A percentile compares a stretch with the other conserved stretches of the same genome.
Evolutionary conservation across 2,888 invertebrate genomes (phyloP).

Genomic region (Plusia festucae): DNA sequence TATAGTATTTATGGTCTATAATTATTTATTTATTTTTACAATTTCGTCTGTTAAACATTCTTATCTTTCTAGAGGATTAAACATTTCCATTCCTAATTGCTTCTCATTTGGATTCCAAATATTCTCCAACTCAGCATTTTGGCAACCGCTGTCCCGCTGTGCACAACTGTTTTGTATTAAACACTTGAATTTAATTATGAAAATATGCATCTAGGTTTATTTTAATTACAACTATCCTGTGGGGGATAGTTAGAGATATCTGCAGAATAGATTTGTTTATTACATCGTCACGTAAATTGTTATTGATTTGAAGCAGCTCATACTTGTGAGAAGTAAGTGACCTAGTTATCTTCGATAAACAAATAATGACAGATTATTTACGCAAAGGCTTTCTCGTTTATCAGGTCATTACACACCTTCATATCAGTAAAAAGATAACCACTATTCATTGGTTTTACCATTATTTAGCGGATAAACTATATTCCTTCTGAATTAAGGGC

Average conservation of each 20-base stretch:
- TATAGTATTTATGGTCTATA: too few species aligned
- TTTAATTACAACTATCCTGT: neutral
- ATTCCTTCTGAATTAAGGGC: too few species aligned
- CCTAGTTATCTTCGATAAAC: too few species aligned
- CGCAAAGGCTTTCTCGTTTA: too few species aligned
- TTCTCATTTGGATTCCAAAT: neutral
- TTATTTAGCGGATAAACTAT: too few species aligned
- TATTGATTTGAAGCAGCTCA: neutral
- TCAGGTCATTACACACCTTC: too few species aligned
- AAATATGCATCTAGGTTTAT: neutral
- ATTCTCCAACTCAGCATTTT: slow-evolving; percentile 2
- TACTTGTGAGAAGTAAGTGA: too few species aligned
- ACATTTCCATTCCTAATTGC: slow-evolving; percentile 4
- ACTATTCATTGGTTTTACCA: too few species aligned
- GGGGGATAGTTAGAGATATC: neutral
- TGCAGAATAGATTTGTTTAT: neutral
- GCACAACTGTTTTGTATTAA: slow-evolving; percentile 1
- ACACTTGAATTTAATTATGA: neutral
- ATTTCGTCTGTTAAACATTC: neutral
- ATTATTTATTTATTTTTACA: too few species aligned
- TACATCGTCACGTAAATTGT: neutral
- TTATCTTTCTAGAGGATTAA: neutral
- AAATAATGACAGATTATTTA: too few species aligned
- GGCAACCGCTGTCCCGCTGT: neutral
- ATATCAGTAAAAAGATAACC: too few species aligned